Evolutionary conservation across 2,797 vertebrate genomes (phyloP).

Genomic region (Percopsis omiscomaycus): DNA sequence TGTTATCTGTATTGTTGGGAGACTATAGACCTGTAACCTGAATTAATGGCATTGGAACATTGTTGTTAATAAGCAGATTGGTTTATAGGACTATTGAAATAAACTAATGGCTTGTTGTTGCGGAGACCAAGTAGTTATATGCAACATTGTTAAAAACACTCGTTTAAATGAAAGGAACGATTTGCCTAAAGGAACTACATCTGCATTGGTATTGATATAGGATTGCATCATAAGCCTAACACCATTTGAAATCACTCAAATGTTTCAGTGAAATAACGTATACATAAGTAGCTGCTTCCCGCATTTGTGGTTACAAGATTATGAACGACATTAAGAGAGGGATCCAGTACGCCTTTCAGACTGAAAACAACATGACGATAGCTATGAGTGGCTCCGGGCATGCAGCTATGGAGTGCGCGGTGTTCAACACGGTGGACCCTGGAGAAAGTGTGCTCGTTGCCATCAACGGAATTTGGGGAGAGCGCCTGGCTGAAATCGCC

Average conservation of each 20-base stretch:
- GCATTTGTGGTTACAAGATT: conserved; percentile 73
- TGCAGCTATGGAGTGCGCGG: conserved; percentile 90
- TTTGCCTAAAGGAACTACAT: too few species aligned
- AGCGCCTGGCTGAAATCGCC: conserved; percentile 85
- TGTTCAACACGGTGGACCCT: conserved; percentile 85
- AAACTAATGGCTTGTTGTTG: too few species aligned
- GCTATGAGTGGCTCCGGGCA: conserved; percentile 90
- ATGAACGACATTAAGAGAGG: conserved; percentile 95
- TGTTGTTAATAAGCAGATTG: too few species aligned
- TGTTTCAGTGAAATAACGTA: too few species aligned
- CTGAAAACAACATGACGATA: conserved; percentile 85
- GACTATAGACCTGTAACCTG: neutral
- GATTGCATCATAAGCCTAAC: too few species aligned
- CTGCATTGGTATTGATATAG: too few species aligned
- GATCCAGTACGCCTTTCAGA: conserved; percentile 94
- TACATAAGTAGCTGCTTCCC: neutral
- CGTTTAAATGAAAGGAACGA: neutral
- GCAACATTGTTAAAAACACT: too few species aligned
- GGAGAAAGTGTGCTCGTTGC: conserved; percentile 86
- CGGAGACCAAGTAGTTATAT: neutral
- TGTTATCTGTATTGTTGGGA: neutral
- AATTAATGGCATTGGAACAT: too few species aligned
- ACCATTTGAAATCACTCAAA: neutral
- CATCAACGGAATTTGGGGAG: conserved; percentile 91
- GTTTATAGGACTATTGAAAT: too few species aligned